Base-by-base conservation (phyloP, 2,888 invertebrate species). In the Pseudococcus jackbeardsleyi region DNA sequence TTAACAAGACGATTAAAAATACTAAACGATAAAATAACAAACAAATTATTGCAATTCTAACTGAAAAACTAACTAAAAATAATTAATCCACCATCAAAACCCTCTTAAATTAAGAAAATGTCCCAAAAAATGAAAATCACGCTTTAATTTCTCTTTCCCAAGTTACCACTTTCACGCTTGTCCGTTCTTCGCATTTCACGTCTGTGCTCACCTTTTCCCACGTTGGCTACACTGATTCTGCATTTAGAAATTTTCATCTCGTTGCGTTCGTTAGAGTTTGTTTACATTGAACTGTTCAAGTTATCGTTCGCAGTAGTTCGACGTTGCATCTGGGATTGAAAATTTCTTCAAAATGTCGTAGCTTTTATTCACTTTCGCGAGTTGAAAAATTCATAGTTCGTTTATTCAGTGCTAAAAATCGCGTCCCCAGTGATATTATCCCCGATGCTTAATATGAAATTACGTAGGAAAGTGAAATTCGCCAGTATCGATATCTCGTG, bases 271-370 rank as follows among this genome's bases (percentile, higher is more conserved):
- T 82, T 42, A 46, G 46, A 82, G 17, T 82, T 82, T 82, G 79
- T 82, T 82, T 82, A 82, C 79, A 82, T 82, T 82, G 79, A 82
- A 82, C 22, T n/a, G 79, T 82, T 82, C 79, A 46, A 82, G 79
- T 82, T 82, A 46, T 46, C 39, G 79, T 79, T 42, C 46, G 19
- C 9, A 8, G 64, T 64, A 82, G 79, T 82, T 82, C 79, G 19
- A 82, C 79, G 79, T 82, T 82, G 79, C 79, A 82, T 46, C 79
- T 82, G 79, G 79, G 42, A 82, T 12, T 46, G 19, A 17, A 17
- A 72, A 15, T 39, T 72, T 5, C 15, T 72, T n/a, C 2, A 82
- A 46, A 82, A 82, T 82, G 26, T 82, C 79, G 79, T 82, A 82
- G 42, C 42, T 82, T 82, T 82, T 42, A 82, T 82, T 33, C 7